These are phyloP conservation scores for Lasioglossum albipes DNA, from an alignment of 1,140 invertebrate genomes.

Conservation along the genomic window DNA sequence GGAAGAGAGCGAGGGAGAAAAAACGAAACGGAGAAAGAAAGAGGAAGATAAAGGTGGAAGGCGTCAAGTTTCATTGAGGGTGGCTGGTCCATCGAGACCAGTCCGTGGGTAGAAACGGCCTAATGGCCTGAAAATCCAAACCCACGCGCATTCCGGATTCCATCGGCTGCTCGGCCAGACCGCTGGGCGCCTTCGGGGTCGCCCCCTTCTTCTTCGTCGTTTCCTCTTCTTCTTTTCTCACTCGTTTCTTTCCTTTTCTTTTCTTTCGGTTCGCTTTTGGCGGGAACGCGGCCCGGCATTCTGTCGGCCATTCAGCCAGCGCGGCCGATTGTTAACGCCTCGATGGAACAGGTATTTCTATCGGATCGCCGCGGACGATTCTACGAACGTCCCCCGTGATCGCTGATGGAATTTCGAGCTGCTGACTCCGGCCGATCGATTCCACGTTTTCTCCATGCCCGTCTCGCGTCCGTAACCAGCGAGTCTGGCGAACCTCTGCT, in stretches of 20 bases:
- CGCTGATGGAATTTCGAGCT: constrained; percentile 13
- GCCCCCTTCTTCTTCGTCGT: neutral
- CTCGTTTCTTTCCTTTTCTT: neutral
- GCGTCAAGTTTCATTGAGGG: constrained; percentile 57
- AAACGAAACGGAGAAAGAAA: constrained; percentile 31
- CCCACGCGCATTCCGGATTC: constrained; percentile 49
- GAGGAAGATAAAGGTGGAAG: neutral
- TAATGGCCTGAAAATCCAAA: constrained; percentile 49
- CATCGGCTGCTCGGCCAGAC: constrained; percentile 40
- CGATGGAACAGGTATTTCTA: constrained; percentile 24
- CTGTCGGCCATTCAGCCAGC: constrained; percentile 4
- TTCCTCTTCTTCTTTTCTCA: neutral
- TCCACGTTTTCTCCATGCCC: neutral
- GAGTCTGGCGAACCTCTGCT: too few species aligned
- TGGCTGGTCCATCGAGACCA: constrained; percentile 35
- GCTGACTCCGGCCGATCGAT: neutral
- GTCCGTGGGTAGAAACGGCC: constrained; percentile 43
- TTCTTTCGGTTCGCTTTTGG: constrained; percentile 32
- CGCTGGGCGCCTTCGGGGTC: constrained; percentile 44
- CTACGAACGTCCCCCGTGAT: neutral
- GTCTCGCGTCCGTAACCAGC: too few species aligned
- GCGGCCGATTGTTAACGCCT: constrained; percentile 6
- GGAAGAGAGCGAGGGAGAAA: neutral
- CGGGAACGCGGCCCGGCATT: constrained; percentile 35
- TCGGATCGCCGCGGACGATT: neutral